Evolutionary conservation across 2,113 vertebrate species (phyloP), one percentile per base, ranked within the genome.

Genomic region (human): DNA sequence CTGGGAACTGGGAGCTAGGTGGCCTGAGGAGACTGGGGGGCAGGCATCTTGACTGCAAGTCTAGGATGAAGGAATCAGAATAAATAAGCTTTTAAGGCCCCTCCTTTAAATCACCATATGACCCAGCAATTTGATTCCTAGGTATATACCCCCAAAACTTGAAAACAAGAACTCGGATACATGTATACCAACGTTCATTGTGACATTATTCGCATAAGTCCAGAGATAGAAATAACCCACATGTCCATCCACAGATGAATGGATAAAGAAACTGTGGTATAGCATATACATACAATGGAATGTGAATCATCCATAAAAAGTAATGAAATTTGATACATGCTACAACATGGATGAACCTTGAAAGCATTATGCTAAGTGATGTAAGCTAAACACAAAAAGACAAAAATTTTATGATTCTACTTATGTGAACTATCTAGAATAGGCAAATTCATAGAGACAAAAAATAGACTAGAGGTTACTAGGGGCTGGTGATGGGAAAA

Each of bases 11-110:
- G 78, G 27, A n/a, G 14, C 43, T 27, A 45, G 8, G 25, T 81
- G 43, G 17, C 23, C 75, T 64, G 48, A 79, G 27, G 79, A 27
- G 14, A 48, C 66, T 89, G 11, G 6, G 75, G 32, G 45, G 45
- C 45, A 45, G 45, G 38, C 5, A 76, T 43, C 59, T 91, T 72
- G 43, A 91, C 40, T 90, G 4, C 16, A 90, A 94, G 61, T 93
- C 30, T 84, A 83, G 45, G 40, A 84, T 70, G 9, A 93, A 75
- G 57, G 35, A 96, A 83, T 91, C 70, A 96, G 61, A 95, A 73
- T 38, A 84, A 96, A 89, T 45, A 86, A 95, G 68, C 32, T 80
- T 95, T 82, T 48, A 40, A 85, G 82, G 61, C 66, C 6, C 18
- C 16, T 93, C 25, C 30, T 85, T 82, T 91, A 81, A 85, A 72